A percentile compares a stretch with the other conserved stretches of the same genome.
Evolutionary conservation across 2,797 vertebrate genomes (phyloP).

Genomic region (Channa striata): DNA sequence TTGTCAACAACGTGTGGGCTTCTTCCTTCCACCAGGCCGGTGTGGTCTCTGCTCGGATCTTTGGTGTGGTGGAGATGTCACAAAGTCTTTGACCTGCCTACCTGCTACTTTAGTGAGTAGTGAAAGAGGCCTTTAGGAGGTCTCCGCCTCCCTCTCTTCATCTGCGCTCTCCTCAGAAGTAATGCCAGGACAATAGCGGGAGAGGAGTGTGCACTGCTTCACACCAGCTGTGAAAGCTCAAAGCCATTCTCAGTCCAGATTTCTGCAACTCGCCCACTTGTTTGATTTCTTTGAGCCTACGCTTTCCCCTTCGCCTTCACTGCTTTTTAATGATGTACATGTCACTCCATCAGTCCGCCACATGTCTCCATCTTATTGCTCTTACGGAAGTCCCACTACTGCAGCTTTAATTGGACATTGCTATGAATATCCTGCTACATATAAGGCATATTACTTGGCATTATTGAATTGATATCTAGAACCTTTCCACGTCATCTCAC

Average conservation of each 20-base stretch:
- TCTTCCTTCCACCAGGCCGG: conserved; percentile 65
- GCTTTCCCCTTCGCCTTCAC: conserved; percentile 60
- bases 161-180: conserved; percentile 75
- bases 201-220: conserved; percentile 67
- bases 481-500: conserved; percentile 4
- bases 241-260: conserved; percentile 69
- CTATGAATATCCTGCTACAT: conserved; percentile 27
- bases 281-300: conserved; percentile 69
- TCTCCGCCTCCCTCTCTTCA: conserved; percentile 64
- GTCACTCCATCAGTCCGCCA: conserved; percentile 52
- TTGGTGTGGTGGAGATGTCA: conserved; percentile 66
- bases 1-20: conserved; percentile 71
- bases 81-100: conserved; percentile 59
- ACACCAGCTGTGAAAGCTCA: conserved; percentile 83
- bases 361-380: conserved; percentile 20
- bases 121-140: conserved; percentile 73
- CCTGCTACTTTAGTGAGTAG: conserved; percentile 62
- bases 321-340: conserved; percentile 58
- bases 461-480: conserved; percentile 12
- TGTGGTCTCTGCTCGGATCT: conserved; percentile 61
- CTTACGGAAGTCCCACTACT: background rate
- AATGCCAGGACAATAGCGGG: conserved; percentile 78
- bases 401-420: conserved; percentile 16
- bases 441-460: background rate
- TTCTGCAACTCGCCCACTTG: conserved; percentile 60